Evolutionary conservation across 2,888 invertebrate genomes (phyloP), one percentile per base, ranked within the genome.

Genomic region (Eupithecia pulchellata): DNA sequence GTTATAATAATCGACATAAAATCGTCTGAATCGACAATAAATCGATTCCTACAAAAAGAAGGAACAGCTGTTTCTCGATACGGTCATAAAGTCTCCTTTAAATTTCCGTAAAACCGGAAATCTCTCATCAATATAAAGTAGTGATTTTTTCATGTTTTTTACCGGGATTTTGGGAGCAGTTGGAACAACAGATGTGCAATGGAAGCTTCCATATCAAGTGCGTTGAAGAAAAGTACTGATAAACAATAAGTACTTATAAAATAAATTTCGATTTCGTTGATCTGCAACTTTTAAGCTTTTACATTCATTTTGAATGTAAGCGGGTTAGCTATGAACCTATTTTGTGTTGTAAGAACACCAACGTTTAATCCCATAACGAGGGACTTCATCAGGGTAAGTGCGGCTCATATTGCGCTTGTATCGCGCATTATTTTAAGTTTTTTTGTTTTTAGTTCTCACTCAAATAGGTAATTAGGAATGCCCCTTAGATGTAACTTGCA

Each of bases 51-150:
- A 66, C 68, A 72, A 77, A 77, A 75, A 76, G 69, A 72, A 72
- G 68, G 72, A 76, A 77, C 86, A 85, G 81, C 82, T 85, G 86
- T 80, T 78, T 77, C 71, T 77, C 69, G 79, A 81, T 81, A 78
- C 78, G 75, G 73, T 82, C 84, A 84, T 85, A 85, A 85, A 84
- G 78, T 79, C 71, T 75, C 76, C 78, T 75, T 78, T 64, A 71
- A 77, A 75, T 77, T 76, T 74, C 75, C 75, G 70, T 69, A 80
- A 78, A 78, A 78, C 83, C 84, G 84, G 85, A 84, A 81, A 78
- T 81, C 77, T 77, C 76, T 71, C 84, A 81, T 85, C 84, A 84
- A 79, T 75, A 78, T 75, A 72, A 72, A 76, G 68, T 67, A 60
- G 60, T 68, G 68, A 72, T 72, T 68, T 72, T 68, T 72, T 72